phyloP scores from a whole-genome alignment of 2,797 vertebrate species.

The Coluber constrictor region DNA sequence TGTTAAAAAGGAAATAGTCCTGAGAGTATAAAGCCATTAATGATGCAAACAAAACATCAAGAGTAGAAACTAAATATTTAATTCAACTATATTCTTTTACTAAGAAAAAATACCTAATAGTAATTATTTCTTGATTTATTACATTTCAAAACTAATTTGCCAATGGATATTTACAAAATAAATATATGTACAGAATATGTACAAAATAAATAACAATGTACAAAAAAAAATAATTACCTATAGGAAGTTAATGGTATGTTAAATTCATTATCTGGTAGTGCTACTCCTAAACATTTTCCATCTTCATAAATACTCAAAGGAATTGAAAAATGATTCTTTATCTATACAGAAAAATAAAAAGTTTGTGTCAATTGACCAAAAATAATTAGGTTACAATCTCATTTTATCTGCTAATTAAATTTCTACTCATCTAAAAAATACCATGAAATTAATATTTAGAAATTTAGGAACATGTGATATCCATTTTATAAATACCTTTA shows the following conservation, averaged over 20 bases:
- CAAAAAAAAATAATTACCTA: conserved; percentile 70
- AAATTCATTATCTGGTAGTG: conserved; percentile 85
- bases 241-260: conserved; percentile 91
- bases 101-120: not conserved
- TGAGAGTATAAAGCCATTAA: not conserved
- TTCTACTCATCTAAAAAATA: not conserved
- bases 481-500: not conserved
- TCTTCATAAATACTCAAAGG: conserved; percentile 87
- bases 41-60: not conserved
- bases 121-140: not conserved
- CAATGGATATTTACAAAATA: not conserved
- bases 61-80: not conserved
- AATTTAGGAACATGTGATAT: not conserved
- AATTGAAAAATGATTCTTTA: conserved; percentile 93
- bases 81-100: not conserved
- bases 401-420: not conserved
- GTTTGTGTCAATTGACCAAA: not conserved
- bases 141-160: not conserved
- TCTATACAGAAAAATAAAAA: conserved; percentile 68
- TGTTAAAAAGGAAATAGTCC: not conserved
- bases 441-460: not conserved
- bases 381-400: not conserved
- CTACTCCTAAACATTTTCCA: conserved; percentile 79
- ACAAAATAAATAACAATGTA: not conserved
- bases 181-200: not conserved